Conservation (phyloP, 2,797 vertebrate species). For the Crotalus adamanteus region DNA sequence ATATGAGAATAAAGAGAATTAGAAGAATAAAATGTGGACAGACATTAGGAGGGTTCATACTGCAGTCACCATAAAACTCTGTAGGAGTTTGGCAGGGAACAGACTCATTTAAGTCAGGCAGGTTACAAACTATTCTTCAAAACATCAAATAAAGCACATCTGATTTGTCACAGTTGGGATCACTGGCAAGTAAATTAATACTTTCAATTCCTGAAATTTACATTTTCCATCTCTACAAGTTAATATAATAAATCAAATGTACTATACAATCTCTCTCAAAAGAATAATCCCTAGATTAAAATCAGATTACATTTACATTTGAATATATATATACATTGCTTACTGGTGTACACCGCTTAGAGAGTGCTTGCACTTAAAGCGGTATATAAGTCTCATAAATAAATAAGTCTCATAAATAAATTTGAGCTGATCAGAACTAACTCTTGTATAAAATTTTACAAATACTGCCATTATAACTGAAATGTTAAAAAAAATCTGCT, state of each 20-base stretch:
- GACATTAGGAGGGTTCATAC: background rate
- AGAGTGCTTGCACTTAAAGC: too few relatives aligned
- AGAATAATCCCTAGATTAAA: background rate
- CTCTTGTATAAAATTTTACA: background rate
- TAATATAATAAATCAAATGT: background rate
- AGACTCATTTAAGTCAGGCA: background rate
- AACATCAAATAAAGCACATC: background rate
- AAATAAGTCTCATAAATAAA: too few relatives aligned
- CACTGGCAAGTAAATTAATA: conserved; percentile 6
- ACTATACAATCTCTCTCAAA: background rate
- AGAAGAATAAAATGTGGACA: background rate
- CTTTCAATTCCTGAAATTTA: background rate
- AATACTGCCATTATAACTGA: background rate
- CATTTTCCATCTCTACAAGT: background rate
- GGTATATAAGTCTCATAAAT: too few relatives aligned
- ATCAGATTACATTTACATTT: background rate
- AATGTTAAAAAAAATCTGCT: background rate
- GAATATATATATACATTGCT: too few relatives aligned
- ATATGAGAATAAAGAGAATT: background rate
- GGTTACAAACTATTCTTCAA: background rate
- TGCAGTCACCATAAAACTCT: background rate
- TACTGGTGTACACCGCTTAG: too few relatives aligned
- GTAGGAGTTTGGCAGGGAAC: background rate
- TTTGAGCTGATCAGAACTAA: background rate
- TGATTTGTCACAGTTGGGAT: conserved; percentile 3